phyloP scores from a whole-genome alignment of 1,140 invertebrate genomes.

The Papilio machaon region DNA sequence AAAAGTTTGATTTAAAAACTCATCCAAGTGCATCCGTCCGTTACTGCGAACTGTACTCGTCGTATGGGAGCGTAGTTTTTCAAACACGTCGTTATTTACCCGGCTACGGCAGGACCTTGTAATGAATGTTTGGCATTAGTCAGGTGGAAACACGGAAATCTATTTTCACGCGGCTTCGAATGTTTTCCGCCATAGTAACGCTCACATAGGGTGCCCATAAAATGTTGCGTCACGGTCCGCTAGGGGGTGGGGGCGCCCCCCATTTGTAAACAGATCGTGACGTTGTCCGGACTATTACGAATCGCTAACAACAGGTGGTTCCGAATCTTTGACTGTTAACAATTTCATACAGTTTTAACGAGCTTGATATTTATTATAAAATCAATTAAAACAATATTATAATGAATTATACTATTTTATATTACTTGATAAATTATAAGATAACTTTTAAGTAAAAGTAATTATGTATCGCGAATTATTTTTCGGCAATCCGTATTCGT shows the following conservation, averaged over 20 bases:
- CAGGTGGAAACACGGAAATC: slow-evolving; percentile 69
- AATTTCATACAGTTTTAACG: neutral
- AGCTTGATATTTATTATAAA: neutral
- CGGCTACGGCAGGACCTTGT: slow-evolving; percentile 46
- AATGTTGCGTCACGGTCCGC: slow-evolving; percentile 72
- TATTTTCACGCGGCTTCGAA: slow-evolving; percentile 66
- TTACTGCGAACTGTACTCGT: neutral
- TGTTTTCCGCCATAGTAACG: slow-evolving; percentile 75
- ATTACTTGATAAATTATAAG: neutral
- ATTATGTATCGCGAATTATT: slow-evolving; percentile 46
- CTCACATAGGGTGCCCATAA: slow-evolving; percentile 65
- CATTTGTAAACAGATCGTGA: slow-evolving; percentile 79
- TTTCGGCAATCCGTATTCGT: slow-evolving; percentile 54
- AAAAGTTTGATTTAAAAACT: slow-evolving; percentile 19
- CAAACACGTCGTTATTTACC: slow-evolving; percentile 50
- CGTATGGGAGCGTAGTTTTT: slow-evolving; percentile 42
- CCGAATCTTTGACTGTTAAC: slow-evolving; percentile 20
- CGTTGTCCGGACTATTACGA: slow-evolving; percentile 69
- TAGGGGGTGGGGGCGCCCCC: slow-evolving; percentile 62
- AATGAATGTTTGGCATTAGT: slow-evolving; percentile 55
- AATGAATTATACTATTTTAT: neutral
- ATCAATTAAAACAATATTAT: neutral
- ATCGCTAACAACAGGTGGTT: slow-evolving; percentile 76
- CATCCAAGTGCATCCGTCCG: slow-evolving; percentile 3
- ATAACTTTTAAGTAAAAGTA: slow-evolving; percentile 40